These are phyloP conservation scores for Ceyx erithaca DNA, from an alignment of 2,797 vertebrate genomes.

Conservation along the genomic window DNA sequence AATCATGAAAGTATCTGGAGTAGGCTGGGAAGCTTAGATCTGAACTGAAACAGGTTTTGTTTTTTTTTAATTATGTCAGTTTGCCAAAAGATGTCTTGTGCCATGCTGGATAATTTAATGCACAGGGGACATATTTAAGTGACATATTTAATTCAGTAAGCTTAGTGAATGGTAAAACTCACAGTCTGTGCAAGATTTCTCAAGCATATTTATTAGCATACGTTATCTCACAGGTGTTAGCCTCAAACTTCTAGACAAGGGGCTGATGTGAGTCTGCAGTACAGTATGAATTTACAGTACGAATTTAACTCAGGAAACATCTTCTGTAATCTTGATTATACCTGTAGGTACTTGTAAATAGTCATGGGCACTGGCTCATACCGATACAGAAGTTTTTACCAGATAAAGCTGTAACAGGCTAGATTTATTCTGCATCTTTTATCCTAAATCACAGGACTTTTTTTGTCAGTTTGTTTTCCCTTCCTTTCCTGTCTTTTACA, in stretches of 20 bases:
- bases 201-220: constrained; percentile 34
- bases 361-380: neutral
- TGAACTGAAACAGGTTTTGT: neutral
- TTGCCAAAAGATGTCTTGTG: neutral
- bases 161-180: neutral
- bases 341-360: neutral
- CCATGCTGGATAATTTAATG: neutral
- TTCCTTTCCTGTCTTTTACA: neutral
- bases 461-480: neutral
- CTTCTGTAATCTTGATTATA: neutral
- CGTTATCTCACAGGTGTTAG: constrained; percentile 28
- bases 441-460: neutral
- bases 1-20: neutral
- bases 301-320: neutral
- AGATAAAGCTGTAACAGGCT: neutral
- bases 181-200: neutral
- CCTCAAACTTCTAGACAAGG: constrained; percentile 32
- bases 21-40: neutral
- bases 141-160: neutral
- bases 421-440: neutral
- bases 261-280: neutral
- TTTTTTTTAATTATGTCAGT: neutral
- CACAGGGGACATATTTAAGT: neutral
- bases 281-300: neutral
- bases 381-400: neutral